Percentiles rank a stretch among this genome's conserved stretches.
Conservation (phyloP, 2,888 invertebrate genomes). For the Slavum lentiscoides region DNA sequence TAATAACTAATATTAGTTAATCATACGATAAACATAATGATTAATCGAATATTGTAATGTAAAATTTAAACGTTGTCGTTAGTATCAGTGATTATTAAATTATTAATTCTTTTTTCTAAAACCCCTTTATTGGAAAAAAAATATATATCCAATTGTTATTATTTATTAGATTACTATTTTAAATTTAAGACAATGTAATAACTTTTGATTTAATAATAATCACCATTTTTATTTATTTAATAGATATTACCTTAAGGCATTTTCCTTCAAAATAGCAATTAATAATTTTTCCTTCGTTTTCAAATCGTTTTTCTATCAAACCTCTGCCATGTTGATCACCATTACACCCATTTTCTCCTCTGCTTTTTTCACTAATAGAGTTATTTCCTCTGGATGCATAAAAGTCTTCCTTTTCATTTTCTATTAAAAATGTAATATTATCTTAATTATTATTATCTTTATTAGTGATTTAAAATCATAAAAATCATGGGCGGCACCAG, state of each 20-base stretch:
- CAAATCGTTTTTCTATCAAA: constrained; percentile 42
- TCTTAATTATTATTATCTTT: no score
- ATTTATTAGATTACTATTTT: constrained; percentile 8
- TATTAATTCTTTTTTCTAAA: neutral
- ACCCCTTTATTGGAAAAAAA: neutral
- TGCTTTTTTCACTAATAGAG: constrained; percentile 60
- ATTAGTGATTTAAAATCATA: no score
- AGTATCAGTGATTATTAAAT: no score
- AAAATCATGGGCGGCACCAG: no score
- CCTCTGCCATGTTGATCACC: constrained; percentile 64
- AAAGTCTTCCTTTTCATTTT: constrained; percentile 31
- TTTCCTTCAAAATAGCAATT: constrained; percentile 87
- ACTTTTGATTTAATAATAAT: constrained; percentile 24
- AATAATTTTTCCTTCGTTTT: constrained; percentile 70
- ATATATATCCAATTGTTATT: no score
- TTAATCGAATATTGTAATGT: neutral
- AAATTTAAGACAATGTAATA: neutral
- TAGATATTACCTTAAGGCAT: constrained; percentile 72
- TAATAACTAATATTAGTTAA: constrained; percentile 4
- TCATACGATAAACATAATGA: neutral
- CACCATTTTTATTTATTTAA: neutral
- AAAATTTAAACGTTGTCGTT: no score
- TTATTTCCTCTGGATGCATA: constrained; percentile 3
- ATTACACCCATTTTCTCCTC: constrained; percentile 63
- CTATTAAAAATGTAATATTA: constrained; percentile 13